Percentiles rank a stretch among this genome's conserved stretches.
Evolutionary conservation across 2,888 invertebrate genomes (phyloP).

Genomic region (Apamea monoglypha): DNA sequence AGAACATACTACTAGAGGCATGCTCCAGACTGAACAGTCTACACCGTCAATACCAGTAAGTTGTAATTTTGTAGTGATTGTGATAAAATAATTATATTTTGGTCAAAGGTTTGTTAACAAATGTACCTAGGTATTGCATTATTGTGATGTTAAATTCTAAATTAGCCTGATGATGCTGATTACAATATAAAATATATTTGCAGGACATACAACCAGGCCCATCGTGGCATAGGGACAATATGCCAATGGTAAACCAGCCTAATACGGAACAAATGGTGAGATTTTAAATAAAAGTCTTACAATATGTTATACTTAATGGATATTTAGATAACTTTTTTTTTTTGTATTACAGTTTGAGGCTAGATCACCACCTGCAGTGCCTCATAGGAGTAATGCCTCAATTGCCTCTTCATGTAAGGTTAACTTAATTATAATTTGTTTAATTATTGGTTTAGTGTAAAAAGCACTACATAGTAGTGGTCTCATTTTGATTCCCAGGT

Average conservation of each 20-base stretch:
- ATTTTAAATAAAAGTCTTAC: not conserved
- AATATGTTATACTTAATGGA: not conserved
- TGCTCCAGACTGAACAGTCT: not conserved
- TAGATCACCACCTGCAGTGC: no score
- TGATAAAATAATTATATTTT: no score
- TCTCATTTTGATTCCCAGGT: not conserved
- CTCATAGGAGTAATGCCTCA: not conserved
- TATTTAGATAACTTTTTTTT: not conserved
- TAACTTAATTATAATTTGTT: not conserved
- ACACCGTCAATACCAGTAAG: not conserved
- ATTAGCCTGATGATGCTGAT: no score
- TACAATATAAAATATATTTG: no score
- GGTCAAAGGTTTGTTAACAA: no score
- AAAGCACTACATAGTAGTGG: not conserved
- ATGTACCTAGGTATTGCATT: no score
- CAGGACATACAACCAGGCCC: not conserved
- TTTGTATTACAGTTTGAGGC: not conserved
- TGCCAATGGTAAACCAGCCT: not conserved
- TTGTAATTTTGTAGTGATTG: no score
- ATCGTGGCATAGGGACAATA: not conserved
- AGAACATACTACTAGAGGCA: no score
- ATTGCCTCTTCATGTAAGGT: slow-evolving; percentile 4
- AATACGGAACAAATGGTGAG: not conserved
- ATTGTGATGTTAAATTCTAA: no score
- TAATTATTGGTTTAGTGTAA: no score